Evolutionary conservation across 2,797 vertebrate genomes (phyloP).

Genomic region (Vireo griseus): DNA sequence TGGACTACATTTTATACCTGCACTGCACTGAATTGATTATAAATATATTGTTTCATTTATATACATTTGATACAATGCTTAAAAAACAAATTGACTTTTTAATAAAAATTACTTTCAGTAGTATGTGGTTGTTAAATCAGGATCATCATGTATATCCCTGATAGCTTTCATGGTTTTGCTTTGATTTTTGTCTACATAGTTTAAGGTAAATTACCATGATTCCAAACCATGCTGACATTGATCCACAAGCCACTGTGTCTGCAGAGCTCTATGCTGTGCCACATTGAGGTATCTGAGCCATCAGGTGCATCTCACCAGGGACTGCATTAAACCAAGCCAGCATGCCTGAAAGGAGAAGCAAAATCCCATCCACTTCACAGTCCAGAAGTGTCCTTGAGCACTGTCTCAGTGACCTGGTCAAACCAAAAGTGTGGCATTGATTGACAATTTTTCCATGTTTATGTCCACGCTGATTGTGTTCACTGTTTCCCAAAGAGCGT

Average conservation of each 20-base stretch:
- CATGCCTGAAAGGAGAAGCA: not conserved
- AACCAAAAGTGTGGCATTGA: fast-evolving
- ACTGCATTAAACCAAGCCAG: not conserved
- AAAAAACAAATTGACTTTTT: not conserved
- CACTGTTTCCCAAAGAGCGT: not conserved
- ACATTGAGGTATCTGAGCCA: not conserved
- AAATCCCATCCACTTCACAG: not conserved
- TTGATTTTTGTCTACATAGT: not conserved
- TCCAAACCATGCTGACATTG: not conserved
- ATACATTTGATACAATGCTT: not conserved
- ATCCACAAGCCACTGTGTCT: not conserved
- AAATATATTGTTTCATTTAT: not conserved
- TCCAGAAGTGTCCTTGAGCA: not conserved
- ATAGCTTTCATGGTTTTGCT: not conserved
- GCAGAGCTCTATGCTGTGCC: not conserved
- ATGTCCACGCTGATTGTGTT: not conserved
- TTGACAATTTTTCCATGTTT: not conserved
- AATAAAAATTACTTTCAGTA: not conserved
- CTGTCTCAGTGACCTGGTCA: not conserved
- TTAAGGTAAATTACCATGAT: not conserved
- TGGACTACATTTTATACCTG: not conserved
- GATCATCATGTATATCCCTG: not conserved
- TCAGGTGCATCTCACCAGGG: fast-evolving
- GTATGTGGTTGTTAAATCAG: not conserved
- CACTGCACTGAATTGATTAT: not conserved